Conservation (phyloP, 2,113 vertebrate genomes). For the Cochlearius cochlearius region DNA sequence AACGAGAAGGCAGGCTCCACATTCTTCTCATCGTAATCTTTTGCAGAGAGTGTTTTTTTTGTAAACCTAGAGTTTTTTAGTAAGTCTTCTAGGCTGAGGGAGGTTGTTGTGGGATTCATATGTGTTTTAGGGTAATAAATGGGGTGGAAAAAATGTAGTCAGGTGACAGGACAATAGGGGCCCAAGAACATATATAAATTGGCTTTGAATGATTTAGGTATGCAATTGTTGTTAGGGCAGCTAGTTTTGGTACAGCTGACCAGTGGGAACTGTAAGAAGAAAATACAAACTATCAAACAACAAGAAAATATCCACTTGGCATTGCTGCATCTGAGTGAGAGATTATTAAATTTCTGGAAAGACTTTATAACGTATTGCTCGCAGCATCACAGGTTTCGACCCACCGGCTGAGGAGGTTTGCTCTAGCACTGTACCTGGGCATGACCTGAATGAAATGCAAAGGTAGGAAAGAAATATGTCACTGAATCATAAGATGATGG, state of each 20-base stretch:
- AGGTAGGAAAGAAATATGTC: neutral
- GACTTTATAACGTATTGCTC: neutral
- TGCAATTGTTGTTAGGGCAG: neutral
- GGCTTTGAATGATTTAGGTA: neutral
- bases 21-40: neutral
- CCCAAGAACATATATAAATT: neutral
- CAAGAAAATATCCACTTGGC: neutral
- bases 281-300: neutral
- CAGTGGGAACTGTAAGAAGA: neutral
- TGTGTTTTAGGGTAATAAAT: neutral
- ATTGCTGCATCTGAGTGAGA: neutral
- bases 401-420: neutral
- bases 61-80: neutral
- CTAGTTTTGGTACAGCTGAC: neutral
- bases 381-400: neutral
- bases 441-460: neutral
- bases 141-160: neutral
- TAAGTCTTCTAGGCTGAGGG: neutral
- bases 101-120: neutral
- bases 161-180: neutral
- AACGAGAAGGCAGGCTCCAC: neutral
- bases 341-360: neutral
- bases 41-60: neutral
- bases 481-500: neutral
- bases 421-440: neutral